Evolutionary conservation across 2,113 vertebrate species (phyloP).

Genomic region (Agapornis roseicollis): DNA sequence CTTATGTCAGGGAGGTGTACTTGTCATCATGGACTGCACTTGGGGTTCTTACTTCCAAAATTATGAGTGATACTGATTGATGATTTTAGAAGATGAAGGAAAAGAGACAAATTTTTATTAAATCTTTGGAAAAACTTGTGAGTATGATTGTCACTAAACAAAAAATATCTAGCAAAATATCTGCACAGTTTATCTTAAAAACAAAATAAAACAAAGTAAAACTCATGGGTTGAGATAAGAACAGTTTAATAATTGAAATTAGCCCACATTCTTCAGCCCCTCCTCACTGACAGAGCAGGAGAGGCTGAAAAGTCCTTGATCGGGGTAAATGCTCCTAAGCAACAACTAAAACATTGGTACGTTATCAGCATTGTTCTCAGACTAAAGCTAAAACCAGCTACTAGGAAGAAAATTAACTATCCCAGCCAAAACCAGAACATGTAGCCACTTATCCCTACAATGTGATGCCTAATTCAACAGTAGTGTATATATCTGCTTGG

Average conservation of each 20-base stretch:
- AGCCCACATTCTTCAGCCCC: neutral
- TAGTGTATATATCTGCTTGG: neutral
- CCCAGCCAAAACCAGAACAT: neutral
- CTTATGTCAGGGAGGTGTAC: neutral
- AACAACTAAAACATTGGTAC: neutral
- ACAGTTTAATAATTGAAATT: neutral
- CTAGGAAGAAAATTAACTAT: neutral
- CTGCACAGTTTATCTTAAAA: neutral
- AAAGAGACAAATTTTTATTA: neutral
- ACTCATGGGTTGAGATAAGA: neutral
- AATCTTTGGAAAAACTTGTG: neutral
- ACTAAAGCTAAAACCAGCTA: neutral
- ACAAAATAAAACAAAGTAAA: neutral
- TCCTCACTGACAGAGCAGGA: neutral
- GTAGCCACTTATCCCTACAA: neutral
- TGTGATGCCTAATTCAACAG: fast-evolving
- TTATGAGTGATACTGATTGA: neutral
- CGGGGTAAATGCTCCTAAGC: neutral
- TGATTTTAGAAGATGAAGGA: neutral
- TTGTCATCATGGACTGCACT: neutral
- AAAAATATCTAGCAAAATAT: neutral
- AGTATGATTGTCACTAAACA: neutral
- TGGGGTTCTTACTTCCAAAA: neutral
- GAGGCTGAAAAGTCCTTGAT: neutral
- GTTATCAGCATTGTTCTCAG: neutral